A percentile compares a stretch with the other conserved stretches of the same genome.
Evolutionary conservation across 2,113 vertebrate species (phyloP).

Genomic region (Xiphophorus hellerii): DNA sequence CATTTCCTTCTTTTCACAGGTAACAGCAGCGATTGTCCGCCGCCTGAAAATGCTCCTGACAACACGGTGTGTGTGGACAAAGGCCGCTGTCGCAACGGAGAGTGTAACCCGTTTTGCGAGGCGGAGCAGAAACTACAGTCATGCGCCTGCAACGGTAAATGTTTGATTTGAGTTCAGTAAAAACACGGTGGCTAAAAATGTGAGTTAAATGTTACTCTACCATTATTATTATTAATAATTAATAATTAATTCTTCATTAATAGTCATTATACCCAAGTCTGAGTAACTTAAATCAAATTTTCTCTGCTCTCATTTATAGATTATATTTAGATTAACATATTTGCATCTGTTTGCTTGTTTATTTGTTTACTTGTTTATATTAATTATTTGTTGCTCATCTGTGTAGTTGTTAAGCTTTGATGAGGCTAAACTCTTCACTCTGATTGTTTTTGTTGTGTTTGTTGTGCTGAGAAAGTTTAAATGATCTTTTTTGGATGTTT

Average conservation of each 20-base stretch:
- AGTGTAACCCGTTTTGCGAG: constrained; percentile 94
- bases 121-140: constrained; percentile 83
- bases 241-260: too few relatives aligned
- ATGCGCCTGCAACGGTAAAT: constrained; percentile 91
- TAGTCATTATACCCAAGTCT: too few relatives aligned
- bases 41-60: constrained; percentile 85
- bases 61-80: constrained; percentile 89
- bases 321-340: too few relatives aligned
- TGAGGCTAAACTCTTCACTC: background rate
- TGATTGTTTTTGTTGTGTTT: background rate
- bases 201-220: too few relatives aligned
- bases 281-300: too few relatives aligned
- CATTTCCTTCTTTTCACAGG: constrained; percentile 68
- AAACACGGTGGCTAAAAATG: background rate
- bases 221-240: too few relatives aligned
- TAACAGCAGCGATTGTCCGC: constrained; percentile 90
- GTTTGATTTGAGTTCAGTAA: background rate
- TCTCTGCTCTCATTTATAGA: too few relatives aligned
- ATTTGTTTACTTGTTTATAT: too few relatives aligned
- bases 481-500: background rate
- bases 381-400: too few relatives aligned
- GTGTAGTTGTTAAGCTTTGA: too few relatives aligned
- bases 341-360: too few relatives aligned
- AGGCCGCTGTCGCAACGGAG: constrained; percentile 87
- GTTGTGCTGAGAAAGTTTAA: background rate